These are phyloP conservation scores for Pardosa pseudoannulata DNA, from an alignment of 2,888 invertebrate genomes.

Conservation along the genomic window DNA sequence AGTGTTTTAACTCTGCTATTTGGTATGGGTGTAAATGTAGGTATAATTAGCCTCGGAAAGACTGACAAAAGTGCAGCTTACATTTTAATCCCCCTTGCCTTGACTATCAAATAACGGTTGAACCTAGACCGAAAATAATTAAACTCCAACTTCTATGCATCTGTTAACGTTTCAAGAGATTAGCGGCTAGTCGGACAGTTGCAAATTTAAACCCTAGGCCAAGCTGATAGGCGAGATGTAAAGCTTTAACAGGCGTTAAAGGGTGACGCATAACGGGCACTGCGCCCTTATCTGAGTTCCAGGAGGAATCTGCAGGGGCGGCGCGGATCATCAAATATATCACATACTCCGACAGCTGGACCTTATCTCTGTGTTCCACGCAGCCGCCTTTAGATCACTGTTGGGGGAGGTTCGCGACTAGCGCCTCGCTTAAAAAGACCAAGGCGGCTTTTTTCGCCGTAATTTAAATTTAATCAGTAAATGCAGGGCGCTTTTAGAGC, in stretches of 20 bases:
- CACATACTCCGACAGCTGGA: constrained; percentile 56
- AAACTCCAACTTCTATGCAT: constrained; percentile 51
- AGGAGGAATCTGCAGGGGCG: constrained; percentile 60
- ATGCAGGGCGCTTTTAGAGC: constrained; percentile 26
- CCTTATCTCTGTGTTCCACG: constrained; percentile 63
- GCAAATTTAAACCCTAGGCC: constrained; percentile 64
- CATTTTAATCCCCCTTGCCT: constrained; percentile 11
- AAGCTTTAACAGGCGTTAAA: constrained; percentile 60
- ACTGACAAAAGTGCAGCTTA: constrained; percentile 15
- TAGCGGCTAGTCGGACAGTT: constrained; percentile 53
- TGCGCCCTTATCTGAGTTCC: constrained; percentile 50
- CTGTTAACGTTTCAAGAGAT: constrained; percentile 63
- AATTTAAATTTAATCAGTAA: constrained; percentile 63
- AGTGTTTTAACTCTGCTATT: neutral
- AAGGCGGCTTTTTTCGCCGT: constrained; percentile 18
- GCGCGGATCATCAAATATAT: constrained; percentile 67
- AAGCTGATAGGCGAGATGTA: constrained; percentile 52
- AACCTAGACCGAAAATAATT: constrained; percentile 64
- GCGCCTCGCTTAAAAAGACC: constrained; percentile 22
- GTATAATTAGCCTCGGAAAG: constrained; percentile 7
- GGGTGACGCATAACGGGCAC: constrained; percentile 56
- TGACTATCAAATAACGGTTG: constrained; percentile 33
- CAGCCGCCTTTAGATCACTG: constrained; percentile 36
- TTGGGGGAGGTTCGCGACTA: constrained; percentile 23
- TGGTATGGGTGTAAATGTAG: neutral